Percentiles rank a stretch among this genome's conserved stretches.
These are phyloP conservation scores for Morone chrysops DNA, from an alignment of 2,113 vertebrate genomes.

Conservation along the genomic window DNA sequence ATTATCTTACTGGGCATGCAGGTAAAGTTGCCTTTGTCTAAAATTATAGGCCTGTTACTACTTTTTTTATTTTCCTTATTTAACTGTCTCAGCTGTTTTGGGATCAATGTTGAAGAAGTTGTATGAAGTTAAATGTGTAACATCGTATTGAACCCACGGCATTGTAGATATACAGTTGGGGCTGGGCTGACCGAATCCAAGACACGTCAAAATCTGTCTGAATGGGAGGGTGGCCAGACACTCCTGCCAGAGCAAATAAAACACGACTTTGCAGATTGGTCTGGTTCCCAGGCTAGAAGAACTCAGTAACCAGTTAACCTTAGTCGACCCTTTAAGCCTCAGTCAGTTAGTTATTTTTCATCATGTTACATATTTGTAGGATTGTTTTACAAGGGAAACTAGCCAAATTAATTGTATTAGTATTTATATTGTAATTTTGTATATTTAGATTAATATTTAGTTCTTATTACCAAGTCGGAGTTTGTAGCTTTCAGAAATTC, in stretches of 20 bases:
- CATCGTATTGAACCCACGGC: too few species aligned
- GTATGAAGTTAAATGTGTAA: not conserved
- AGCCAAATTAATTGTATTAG: not conserved
- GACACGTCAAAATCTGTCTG: too few species aligned
- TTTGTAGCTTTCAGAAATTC: not conserved
- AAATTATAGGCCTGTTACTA: not conserved
- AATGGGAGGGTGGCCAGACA: too few species aligned
- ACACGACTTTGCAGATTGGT: too few species aligned
- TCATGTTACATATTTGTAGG: not conserved
- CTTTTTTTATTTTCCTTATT: not conserved
- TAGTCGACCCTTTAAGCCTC: not conserved
- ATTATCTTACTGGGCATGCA: conserved; percentile 26
- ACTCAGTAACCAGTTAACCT: not conserved
- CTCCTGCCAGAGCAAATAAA: too few species aligned
- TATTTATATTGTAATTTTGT: not conserved
- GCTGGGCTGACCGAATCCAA: too few species aligned
- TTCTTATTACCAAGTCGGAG: not conserved
- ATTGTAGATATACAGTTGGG: too few species aligned
- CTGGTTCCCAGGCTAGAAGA: too few species aligned
- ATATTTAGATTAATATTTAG: not conserved
- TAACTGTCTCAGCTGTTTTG: not conserved
- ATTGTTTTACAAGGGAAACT: too few species aligned
- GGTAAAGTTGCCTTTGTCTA: conserved; percentile 22
- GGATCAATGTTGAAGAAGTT: not conserved
- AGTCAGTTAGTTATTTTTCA: not conserved